Evolutionary conservation across 1,140 invertebrate genomes (phyloP), one percentile per base, ranked within the genome.

Genomic region (Cydia fagiglandana): DNA sequence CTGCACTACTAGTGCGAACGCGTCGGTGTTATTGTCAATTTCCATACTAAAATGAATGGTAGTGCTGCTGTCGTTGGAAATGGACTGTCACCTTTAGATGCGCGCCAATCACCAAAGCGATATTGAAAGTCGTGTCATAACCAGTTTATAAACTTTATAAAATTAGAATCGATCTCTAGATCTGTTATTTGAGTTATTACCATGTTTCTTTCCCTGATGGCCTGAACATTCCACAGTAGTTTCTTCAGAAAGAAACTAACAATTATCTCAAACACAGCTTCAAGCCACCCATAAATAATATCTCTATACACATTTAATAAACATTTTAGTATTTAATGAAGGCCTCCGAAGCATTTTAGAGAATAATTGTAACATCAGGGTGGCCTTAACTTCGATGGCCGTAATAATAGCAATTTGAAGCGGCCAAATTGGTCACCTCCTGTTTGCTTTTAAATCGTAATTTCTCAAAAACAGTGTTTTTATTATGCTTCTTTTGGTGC

Each of bases 361-460:
- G 73, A 20, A 61, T 61, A 76, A 77, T 79, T 80, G 56, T 73
- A 64, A 17, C 73, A 76, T 47, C 83, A 75, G 78, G 82, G 82
- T 83, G 82, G 83, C 70, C 82, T 73, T 12, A 66, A 50, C 47
- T 76, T 80, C 70, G 78, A 74, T 66, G 61, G 78, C 78, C 78
- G 80, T 84, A 84, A 84, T 84, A 83, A 82, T 79, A 76, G 79
- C 77, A 81, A 83, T 85, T 82, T 81, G 64, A 73, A 74, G 20
- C 61, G 75, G 47, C 76, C 75, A 76, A 83, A 85, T 83, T 80
- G 82, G 78, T 47, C 38, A 82, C 76, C 81, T 82, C 79, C 79
- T 78, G 82, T 75, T 53, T 64, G 38, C 75, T 75, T 73, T 76
- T 77, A 76, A 79, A 34, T 5, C 20, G 38, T 73, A 73, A 45